Percentiles rank a stretch among this genome's conserved stretches.
Evolutionary conservation across 1,140 invertebrate genomes (phyloP).

Genomic region (Procambarus virginalis): DNA sequence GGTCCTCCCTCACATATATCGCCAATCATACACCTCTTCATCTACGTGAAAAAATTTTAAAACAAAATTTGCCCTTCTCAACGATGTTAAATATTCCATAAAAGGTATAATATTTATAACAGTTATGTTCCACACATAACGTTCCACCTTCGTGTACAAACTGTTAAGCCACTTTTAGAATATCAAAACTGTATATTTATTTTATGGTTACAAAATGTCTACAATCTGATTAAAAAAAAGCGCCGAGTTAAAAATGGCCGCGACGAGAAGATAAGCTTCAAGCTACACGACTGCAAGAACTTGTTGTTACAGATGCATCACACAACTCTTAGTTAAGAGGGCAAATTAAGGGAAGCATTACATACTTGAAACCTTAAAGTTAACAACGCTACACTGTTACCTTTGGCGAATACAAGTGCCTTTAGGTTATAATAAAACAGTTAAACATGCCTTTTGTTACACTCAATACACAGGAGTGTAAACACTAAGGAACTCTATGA

Average conservation of each 20-base stretch:
- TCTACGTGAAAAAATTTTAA: too few relatives aligned
- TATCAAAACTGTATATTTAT: neutral
- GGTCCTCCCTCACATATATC: too few relatives aligned
- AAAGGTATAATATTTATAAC: too few relatives aligned
- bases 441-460: neutral
- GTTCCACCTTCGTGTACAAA: neutral
- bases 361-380: neutral
- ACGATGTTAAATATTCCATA: too few relatives aligned
- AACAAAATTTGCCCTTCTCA: too few relatives aligned
- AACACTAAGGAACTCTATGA: neutral
- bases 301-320: neutral
- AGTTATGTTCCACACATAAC: too few relatives aligned
- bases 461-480: neutral
- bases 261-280: neutral
- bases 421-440: neutral
- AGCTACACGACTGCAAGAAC: neutral
- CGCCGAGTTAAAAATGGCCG: neutral
- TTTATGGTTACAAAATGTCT: neutral
- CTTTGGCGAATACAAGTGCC: neutral
- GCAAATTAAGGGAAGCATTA: neutral
- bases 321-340: neutral
- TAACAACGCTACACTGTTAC: neutral
- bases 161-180: neutral
- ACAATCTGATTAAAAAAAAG: neutral
- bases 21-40: too few relatives aligned